Evolutionary conservation across 2,113 vertebrate genomes (phyloP), one percentile per base, ranked within the genome.

Genomic region (Myodes glareolus): DNA sequence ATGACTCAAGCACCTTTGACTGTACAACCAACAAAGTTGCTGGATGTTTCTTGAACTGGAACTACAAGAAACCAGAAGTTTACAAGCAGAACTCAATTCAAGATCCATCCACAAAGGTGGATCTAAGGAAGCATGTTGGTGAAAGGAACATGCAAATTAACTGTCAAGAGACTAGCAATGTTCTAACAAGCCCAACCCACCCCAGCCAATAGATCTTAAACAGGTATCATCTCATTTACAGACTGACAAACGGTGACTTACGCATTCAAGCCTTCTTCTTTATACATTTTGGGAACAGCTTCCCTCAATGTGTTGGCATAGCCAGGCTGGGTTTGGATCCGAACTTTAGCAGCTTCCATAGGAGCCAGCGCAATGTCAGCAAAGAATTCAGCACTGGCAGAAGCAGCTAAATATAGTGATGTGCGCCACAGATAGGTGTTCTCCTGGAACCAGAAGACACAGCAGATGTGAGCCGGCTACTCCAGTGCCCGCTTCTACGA

Each of bases 341-440:
- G 99, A 87, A 99, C 99, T 98, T 99, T 99, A 96, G 98, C 99
- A 98, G 99, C 99, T 99, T 99, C 99, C 99, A 99, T 99, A 97
- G 99, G 99, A 99, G 99, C 99, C 99, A 99, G 99, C 96, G 99
- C 99, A 86, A 99, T 99, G 98, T 99, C 99, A 29, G 99, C 99
- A 92, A 99, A 99, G 98, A 99, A 99, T 98, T 99, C 99, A 1
- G 99, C 99, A n/a, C 99, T 99, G 98, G 99, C 99, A 96, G 99
- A 99, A 70, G 99, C 99, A 45, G 99, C 99, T 97, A 99, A 98
- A 98, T 99, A 99, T 0, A 99, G 98, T 0, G 99, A 99, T 42
- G 99, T 99, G 98, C 99, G 99, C 99, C 99, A 99, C 98, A 99
- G 81, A 97, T 99, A 99, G 0, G 99, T 23, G 42, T 99, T 99